These are phyloP conservation scores for Centrocercus urophasianus DNA, from an alignment of 2,113 vertebrate species.

Conservation along the genomic window DNA sequence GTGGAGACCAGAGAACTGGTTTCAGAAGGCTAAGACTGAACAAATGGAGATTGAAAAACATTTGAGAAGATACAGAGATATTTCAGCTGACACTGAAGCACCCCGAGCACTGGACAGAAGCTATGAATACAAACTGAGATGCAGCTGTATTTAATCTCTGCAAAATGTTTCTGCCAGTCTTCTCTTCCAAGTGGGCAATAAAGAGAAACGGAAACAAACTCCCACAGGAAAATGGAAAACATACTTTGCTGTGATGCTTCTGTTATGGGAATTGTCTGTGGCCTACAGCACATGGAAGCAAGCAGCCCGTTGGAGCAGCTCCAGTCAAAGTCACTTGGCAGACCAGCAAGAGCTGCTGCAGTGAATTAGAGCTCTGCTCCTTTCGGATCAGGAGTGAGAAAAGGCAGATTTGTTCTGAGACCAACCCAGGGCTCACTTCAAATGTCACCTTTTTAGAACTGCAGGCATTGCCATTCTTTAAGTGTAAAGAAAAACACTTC, in stretches of 20 bases:
- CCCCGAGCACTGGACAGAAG: not conserved
- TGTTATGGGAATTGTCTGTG: not conserved
- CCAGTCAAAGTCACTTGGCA: not conserved
- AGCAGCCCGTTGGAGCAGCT: not conserved
- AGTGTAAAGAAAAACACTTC: not conserved
- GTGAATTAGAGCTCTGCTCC: not conserved
- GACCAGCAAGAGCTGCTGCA: not conserved
- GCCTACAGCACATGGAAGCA: not conserved
- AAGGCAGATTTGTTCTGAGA: not conserved
- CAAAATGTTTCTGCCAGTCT: not conserved
- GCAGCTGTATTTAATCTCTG: not conserved
- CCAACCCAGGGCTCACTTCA: not conserved
- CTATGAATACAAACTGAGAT: not conserved
- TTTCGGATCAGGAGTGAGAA: not conserved
- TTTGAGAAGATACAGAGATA: not conserved
- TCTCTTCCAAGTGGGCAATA: not conserved
- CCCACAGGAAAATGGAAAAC: not conserved
- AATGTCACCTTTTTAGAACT: not conserved
- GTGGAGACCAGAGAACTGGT: not conserved
- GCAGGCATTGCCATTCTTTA: not conserved
- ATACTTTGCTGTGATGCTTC: not conserved
- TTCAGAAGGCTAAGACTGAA: not conserved
- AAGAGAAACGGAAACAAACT: constrained; percentile 9
- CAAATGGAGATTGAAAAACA: not conserved
- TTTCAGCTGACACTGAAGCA: not conserved